Base-by-base conservation (phyloP, 2,888 invertebrate species). In the Acrobasis suavella region DNA sequence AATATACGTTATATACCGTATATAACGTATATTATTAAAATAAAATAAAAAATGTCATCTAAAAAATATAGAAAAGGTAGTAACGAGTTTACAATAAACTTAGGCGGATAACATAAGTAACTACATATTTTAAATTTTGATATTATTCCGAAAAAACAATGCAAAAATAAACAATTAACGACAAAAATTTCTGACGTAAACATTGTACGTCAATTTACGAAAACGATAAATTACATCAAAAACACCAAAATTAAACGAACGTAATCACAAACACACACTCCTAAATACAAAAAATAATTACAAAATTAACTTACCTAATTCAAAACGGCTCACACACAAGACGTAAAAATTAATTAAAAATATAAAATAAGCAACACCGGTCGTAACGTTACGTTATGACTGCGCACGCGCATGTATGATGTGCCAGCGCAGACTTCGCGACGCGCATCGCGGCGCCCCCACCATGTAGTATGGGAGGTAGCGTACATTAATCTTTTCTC, bases 391-490 rank as follows among this genome's bases (percentile, higher is more conserved):
- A 22, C 56, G 56, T 56, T 17, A 22, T 12, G 17, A n/a, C 56
- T 60, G 52, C 63, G 58, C 64, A 60, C 60, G 60, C 64, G 64
- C 65, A 64, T 66, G 52, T 64, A 50, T 17, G 22, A 51, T 64
- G 71, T 66, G 66, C 68, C 49, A 39, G 65, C 70, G 67, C 70
- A 68, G 67, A 62, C 67, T 64, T 65, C 62, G 67, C 64, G 60
- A 60, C 56, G 60, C 64, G 62, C 63, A 60, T 61, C 64, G 66
- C 38, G 56, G 50, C 50, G 51, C 61, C 51, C 51, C 37, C 61
- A 39, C 60, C 39, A 60, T 10, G 14, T 60, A 59, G 56, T 56
- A 42, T n/a, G 56, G 38, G 56, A 56, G 56, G n/a, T 14, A 17
- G 42, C 1, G 22, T 1, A 3, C 1, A 16, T 42, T 16, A 16